phyloP scores from a whole-genome alignment of 1,140 invertebrate genomes.

The Acromyrmex charruanus region DNA sequence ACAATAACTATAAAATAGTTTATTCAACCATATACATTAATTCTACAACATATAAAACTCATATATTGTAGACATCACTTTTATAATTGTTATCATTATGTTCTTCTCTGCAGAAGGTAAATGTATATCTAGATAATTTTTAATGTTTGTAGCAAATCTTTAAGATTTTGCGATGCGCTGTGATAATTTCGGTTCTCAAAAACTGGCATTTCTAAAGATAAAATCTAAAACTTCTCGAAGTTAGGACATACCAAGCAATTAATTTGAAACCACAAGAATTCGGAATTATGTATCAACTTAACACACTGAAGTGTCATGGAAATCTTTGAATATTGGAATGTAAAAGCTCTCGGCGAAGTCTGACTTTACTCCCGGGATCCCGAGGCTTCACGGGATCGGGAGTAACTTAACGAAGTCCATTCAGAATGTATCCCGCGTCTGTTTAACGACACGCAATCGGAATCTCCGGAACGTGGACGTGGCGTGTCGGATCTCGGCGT shows the following conservation, averaged over 20 bases:
- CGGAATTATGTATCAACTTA: not conserved
- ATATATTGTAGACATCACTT: too few species aligned
- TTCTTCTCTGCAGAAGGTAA: too few species aligned
- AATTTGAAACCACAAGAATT: not conserved
- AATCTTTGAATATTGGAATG: not conserved
- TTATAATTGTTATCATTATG: too few species aligned
- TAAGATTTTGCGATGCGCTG: too few species aligned
- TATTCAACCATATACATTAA: too few species aligned
- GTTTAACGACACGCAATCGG: slow-evolving; percentile 54
- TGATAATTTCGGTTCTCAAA: too few species aligned
- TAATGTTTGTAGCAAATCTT: too few species aligned
- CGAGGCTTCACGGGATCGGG: not conserved
- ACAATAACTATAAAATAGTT: too few species aligned
- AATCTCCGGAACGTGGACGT: slow-evolving; percentile 49
- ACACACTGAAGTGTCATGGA: not conserved
- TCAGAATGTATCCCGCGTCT: not conserved
- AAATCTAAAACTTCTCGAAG: not conserved
- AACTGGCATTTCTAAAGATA: not conserved
- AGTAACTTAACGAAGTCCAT: slow-evolving; percentile 1
- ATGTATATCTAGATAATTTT: too few species aligned
- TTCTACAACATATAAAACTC: too few species aligned
- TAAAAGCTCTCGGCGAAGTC: not conserved
- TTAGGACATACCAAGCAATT: not conserved
- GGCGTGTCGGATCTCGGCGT: slow-evolving; percentile 42
- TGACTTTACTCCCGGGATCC: not conserved